A percentile compares a stretch with the other conserved stretches of the same genome.
Evolutionary conservation across 92 coral and sea anemone species (phyloP).

Genomic region (Hydrozoanthus gracilis): DNA sequence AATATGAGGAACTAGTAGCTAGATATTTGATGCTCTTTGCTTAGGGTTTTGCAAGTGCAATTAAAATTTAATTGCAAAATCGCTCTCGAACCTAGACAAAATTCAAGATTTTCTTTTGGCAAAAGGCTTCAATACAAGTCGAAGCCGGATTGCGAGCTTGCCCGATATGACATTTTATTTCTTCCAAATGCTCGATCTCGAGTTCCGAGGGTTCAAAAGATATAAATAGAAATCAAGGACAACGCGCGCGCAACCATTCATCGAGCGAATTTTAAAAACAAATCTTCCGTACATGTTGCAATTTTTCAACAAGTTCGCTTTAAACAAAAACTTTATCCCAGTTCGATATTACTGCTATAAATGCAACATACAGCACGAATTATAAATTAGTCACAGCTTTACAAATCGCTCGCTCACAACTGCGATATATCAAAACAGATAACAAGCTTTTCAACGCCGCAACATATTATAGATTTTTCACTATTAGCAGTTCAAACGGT

Average conservation of each 20-base stretch:
- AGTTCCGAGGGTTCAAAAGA: not conserved
- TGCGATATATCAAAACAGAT: not conserved
- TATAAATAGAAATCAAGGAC: conserved; percentile 34
- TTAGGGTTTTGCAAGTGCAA: conserved; percentile 7
- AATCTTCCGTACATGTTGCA: not conserved
- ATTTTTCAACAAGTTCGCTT: conserved; percentile 10
- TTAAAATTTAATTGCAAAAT: conserved; percentile 45
- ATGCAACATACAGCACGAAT: not conserved
- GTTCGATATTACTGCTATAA: not conserved
- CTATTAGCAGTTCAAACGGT: conserved; percentile 31
- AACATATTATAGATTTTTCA: conserved; percentile 25
- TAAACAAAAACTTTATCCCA: conserved; percentile 21
- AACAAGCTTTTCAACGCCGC: conserved; percentile 35
- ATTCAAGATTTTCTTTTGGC: conserved; percentile 10
- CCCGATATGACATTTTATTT: not conserved
- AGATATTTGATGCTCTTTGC: conserved; percentile 36
- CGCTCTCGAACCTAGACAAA: conserved; percentile 14
- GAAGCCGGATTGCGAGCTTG: not conserved
- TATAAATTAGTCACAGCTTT: not conserved
- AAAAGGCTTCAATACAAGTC: not conserved
- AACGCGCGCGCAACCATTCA: conserved; percentile 32
- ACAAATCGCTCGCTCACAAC: not conserved
- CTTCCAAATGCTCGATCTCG: not conserved
- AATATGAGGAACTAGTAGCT: not conserved
- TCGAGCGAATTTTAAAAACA: conserved; percentile 20